These are phyloP conservation scores for Cydia splendana DNA, from an alignment of 1,140 invertebrate species.

Conservation along the genomic window DNA sequence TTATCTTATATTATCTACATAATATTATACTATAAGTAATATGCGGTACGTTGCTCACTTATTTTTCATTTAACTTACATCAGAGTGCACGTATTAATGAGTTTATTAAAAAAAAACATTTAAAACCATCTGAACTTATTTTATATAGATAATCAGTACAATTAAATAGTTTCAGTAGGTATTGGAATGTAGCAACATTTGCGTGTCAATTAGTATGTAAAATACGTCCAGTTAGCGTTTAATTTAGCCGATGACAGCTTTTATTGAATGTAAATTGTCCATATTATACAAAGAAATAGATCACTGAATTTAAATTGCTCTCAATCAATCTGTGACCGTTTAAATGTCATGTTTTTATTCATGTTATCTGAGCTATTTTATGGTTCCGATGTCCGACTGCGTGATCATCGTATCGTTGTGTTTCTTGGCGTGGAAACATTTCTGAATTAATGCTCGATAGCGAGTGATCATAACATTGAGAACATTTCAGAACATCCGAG, in stretches of 20 bases:
- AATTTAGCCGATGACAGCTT: conserved; percentile 61
- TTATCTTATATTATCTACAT: too few relatives aligned
- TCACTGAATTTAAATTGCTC: conserved; percentile 49
- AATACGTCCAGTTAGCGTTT: conserved; percentile 52
- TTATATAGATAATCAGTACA: background rate
- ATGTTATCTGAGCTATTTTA: conserved; percentile 33
- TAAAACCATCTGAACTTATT: background rate
- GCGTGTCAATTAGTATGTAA: conserved; percentile 62
- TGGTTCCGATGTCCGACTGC: conserved; percentile 16
- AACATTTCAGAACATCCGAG: conserved; percentile 10
- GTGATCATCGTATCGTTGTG: conserved; percentile 17
- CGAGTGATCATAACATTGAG: conserved; percentile 17
- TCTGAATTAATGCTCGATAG: conserved; percentile 28
- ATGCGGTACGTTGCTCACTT: too few relatives aligned
- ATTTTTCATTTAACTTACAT: too few relatives aligned
- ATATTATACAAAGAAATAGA: conserved; percentile 52
- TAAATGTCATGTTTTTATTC: conserved; percentile 38
- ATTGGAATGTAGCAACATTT: conserved; percentile 68
- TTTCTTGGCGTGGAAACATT: conserved; percentile 23
- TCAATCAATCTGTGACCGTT: conserved; percentile 39
- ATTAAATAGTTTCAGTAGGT: conserved; percentile 38
- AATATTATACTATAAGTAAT: too few relatives aligned
- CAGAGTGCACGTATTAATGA: too few relatives aligned
- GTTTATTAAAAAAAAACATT: background rate
- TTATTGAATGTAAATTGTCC: conserved; percentile 64